phyloP scores from a whole-genome alignment of 1,140 invertebrate species.

The Heliconius melpomene region DNA sequence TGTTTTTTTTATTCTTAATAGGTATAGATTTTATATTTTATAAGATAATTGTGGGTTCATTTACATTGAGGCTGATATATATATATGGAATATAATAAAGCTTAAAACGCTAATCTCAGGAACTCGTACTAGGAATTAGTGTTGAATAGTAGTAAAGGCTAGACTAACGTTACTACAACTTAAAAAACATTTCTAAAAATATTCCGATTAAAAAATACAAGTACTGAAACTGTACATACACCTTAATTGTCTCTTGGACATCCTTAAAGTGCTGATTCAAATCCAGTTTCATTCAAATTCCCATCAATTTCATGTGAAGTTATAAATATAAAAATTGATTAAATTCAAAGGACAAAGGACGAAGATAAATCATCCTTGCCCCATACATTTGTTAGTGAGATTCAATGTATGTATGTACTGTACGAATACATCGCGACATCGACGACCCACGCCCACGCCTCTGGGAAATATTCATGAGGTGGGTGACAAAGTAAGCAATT shows the following conservation, averaged over 20 bases:
- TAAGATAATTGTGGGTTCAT: not conserved
- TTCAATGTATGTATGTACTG: conserved; percentile 37
- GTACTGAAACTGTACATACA: too few relatives aligned
- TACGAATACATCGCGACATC: conserved; percentile 45
- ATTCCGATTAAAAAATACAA: too few relatives aligned
- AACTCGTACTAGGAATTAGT: too few relatives aligned
- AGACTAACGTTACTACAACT: too few relatives aligned
- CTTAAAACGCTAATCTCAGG: too few relatives aligned
- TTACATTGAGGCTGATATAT: not conserved
- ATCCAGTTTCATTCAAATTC: not conserved
- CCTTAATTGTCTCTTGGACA: too few relatives aligned
- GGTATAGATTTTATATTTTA: not conserved
- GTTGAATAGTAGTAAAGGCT: too few relatives aligned
- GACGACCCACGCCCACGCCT: conserved; percentile 52
- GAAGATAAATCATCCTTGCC: not conserved
- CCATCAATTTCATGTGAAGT: not conserved
- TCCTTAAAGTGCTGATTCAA: not conserved
- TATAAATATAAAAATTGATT: not conserved
- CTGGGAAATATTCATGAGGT: conserved; percentile 41
- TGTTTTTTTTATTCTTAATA: not conserved
- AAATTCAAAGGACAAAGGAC: not conserved
- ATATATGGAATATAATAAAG: not conserved
- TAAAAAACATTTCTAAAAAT: too few relatives aligned
- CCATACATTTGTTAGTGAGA: conserved; percentile 21
- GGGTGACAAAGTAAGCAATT: conserved; percentile 24